phyloP scores from a whole-genome alignment of 2,113 vertebrate species.

The Gymnorhina tibicen region DNA sequence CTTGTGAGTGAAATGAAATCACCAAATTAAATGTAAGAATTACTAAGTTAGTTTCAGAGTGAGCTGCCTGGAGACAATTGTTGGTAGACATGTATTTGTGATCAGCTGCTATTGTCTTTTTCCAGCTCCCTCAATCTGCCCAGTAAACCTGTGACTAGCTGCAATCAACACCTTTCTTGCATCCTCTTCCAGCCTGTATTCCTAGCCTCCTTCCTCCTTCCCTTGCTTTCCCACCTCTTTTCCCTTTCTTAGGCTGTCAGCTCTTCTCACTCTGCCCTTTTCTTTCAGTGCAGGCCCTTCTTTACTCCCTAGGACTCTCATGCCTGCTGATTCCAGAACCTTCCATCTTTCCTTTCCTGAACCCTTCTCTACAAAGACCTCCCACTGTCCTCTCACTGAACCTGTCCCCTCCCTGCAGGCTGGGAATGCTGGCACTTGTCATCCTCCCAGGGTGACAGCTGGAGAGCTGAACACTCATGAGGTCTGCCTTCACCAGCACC shows the following conservation, averaged over 20 bases:
- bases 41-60: not conserved
- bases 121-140: not conserved
- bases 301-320: not conserved
- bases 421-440: not conserved
- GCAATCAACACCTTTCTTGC: not conserved
- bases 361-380: not conserved
- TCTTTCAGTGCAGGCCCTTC: not conserved
- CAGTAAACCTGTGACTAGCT: not conserved
- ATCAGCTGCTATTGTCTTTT: not conserved
- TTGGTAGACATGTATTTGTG: not conserved
- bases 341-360: not conserved
- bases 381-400: not conserved
- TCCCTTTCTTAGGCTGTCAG: not conserved
- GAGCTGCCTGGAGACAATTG: not conserved
- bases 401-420: not conserved
- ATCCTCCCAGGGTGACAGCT: not conserved
- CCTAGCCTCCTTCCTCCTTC: not conserved
- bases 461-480: not conserved
- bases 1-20: not conserved
- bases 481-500: not conserved
- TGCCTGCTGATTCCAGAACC: fast-evolving
- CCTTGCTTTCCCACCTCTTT: not conserved
- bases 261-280: not conserved
- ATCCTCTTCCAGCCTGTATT: not conserved
- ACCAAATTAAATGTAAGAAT: not conserved